A percentile compares a stretch with the other conserved stretches of the same genome.
Evolutionary conservation across 2,113 vertebrate genomes (phyloP).

Genomic region (Parus major): DNA sequence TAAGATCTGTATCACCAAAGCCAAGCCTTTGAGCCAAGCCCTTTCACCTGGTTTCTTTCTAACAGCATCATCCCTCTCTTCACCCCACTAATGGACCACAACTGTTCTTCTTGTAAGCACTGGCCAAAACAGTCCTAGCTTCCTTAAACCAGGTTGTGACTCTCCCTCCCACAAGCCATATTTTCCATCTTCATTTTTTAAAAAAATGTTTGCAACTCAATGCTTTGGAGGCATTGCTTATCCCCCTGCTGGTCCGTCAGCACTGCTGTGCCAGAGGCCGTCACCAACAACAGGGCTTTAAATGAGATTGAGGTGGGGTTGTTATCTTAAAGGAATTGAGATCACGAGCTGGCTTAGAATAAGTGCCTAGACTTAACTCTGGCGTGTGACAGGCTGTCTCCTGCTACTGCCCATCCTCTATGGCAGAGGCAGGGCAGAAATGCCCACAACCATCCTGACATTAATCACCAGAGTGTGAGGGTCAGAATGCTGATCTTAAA

Average conservation of each 20-base stretch:
- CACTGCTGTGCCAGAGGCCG: neutral
- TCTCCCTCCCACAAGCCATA: accelerated
- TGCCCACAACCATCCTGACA: accelerated
- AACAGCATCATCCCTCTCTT: neutral
- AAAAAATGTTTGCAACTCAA: neutral
- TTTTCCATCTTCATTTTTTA: neutral
- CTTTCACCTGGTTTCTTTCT: neutral
- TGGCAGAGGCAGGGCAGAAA: neutral
- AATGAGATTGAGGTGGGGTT: neutral
- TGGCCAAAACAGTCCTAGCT: neutral
- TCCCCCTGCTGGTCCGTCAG: neutral
- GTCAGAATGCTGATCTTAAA: neutral
- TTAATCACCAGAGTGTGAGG: neutral
- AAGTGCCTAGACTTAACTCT: neutral
- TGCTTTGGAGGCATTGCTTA: neutral
- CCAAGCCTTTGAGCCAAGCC: neutral
- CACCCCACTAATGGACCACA: neutral
- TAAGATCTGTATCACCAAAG: neutral
- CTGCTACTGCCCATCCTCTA: neutral
- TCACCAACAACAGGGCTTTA: neutral
- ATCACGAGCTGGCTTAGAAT: neutral
- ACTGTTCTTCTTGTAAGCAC: neutral
- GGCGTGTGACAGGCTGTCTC: neutral
- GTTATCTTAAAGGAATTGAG: neutral
- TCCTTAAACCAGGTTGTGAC: neutral